Evolutionary conservation across 1,140 invertebrate genomes (phyloP).

Genomic region (Lasioglossum baleicum): DNA sequence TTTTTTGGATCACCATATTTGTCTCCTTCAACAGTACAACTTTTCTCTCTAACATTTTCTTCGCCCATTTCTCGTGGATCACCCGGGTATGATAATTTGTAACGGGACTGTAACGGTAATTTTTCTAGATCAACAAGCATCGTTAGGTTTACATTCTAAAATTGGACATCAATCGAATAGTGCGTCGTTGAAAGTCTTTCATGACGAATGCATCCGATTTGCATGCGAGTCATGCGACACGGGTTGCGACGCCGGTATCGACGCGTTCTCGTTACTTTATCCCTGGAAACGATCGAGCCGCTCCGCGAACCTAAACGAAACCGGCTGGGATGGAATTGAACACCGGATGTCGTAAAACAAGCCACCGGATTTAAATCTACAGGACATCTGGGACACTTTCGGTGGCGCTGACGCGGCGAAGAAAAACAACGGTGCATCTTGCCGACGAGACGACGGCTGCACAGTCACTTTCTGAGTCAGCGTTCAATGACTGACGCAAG

Average conservation of each 20-base stretch:
- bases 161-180: no score
- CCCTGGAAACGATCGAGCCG: not conserved
- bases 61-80: no score
- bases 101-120: no score
- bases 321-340: slow-evolving; percentile 27
- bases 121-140: no score
- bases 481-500: slow-evolving; percentile 26
- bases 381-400: slow-evolving; percentile 61
- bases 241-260: not conserved
- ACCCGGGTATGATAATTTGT: no score
- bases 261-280: not conserved
- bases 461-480: slow-evolving; percentile 24
- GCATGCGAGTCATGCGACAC: not conserved
- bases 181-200: no score
- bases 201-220: not conserved
- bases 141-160: no score
- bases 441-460: not conserved
- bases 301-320: not conserved
- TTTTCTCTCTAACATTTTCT: no score
- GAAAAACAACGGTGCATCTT: slow-evolving; percentile 4
- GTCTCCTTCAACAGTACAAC: no score
- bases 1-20: no score
- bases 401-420: not conserved
- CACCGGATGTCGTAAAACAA: slow-evolving; percentile 59
- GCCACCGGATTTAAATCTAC: slow-evolving; percentile 56